phyloP scores from a whole-genome alignment of 2,113 vertebrate genomes.

The Callithrix jacchus region DNA sequence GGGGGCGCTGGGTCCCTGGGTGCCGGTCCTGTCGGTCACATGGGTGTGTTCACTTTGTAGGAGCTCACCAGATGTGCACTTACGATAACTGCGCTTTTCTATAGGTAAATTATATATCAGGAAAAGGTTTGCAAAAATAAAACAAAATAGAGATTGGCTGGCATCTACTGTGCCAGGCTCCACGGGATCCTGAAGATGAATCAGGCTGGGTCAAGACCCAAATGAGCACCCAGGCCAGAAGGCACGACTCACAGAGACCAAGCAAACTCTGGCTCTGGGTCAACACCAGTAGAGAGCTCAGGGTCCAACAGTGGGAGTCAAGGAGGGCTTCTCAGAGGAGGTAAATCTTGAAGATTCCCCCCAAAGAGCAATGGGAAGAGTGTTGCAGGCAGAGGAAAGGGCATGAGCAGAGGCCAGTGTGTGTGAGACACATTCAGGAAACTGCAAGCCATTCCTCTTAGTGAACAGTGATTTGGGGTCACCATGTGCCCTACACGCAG shows the following conservation, averaged over 20 bases:
- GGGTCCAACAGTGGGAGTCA: too few species aligned
- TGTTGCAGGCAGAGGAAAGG: neutral
- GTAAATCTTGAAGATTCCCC: neutral
- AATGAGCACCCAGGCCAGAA: neutral
- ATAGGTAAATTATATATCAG: neutral
- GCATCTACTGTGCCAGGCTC: neutral
- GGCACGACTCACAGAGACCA: fast-evolving
- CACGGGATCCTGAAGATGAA: neutral
- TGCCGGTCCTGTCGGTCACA: neutral
- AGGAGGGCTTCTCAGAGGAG: neutral
- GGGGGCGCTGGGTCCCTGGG: neutral
- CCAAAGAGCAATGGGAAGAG: neutral
- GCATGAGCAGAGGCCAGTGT: neutral
- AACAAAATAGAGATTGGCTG: neutral
- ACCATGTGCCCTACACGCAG: fast-evolving
- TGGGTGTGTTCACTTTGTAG: neutral
- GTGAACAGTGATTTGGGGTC: neutral
- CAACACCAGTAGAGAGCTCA: neutral
- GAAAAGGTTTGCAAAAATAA: neutral
- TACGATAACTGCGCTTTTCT: fast-evolving
- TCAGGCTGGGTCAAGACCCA: neutral
- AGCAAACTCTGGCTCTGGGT: neutral
- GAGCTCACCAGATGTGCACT: too few species aligned
- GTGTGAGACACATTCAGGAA: neutral
- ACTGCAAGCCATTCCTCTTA: neutral